Evolutionary conservation across 2,113 vertebrate genomes (phyloP), one percentile per base, ranked within the genome.

Genomic region (Gallinago paraguaiae): DNA sequence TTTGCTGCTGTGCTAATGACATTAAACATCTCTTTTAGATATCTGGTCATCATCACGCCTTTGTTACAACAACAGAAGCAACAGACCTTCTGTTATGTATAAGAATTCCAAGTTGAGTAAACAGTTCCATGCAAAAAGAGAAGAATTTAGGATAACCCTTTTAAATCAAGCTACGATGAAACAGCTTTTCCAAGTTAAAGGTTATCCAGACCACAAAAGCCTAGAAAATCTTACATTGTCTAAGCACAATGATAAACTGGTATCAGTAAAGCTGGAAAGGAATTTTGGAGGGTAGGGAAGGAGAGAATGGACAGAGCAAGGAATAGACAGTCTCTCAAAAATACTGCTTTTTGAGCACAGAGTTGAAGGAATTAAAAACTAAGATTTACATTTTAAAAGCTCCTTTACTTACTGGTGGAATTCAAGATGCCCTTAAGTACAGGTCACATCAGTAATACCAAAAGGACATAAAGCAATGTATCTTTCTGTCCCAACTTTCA

Each of bases 281-380:
- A 63, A 59, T 70, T 67, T 11, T 37, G 56, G 9, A 69, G 4
- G 6, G 30, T 15, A 71, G 5, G 8, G 23, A 84, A 78, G n/a
- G 23, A 70, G 33, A 75, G 27, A 91, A 81, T 9, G 24, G 30
- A 35, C 15, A 69, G 27, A 69, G 12, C 0, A 0, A 63, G n/a
- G 11, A 50, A 69, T 13, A 78, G 1, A 43, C 0, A 24, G 10
- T 50, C 28, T 69, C 46, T 22, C 23, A 80, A 76, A 64, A 65
- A 39, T 2, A 31, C 1, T 0, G 0, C 3, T 6, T 83, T 57
- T 59, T 65, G 18, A 35, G 54, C n/a, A 77, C 1, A 69, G 22
- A 77, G 23, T 37, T 88, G 68, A 83, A 91, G 37, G 37, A 91
- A 81, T 30, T 37, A n/a, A 65, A 31, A 86, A 43, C 4, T 28